Conservation (phyloP, 2,113 vertebrate genomes). For the Scolopax mira region DNA sequence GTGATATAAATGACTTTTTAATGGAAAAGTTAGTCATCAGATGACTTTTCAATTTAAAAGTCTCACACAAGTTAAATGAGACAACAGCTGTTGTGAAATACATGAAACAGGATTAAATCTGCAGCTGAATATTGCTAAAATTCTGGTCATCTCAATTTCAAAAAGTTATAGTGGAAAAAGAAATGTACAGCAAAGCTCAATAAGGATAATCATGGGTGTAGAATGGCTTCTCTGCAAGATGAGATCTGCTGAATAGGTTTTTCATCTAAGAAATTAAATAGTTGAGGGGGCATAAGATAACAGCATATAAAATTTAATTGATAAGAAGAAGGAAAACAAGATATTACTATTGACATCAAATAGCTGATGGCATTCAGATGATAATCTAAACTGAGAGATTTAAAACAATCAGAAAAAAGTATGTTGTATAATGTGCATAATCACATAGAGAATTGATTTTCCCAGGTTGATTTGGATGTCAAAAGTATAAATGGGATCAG, state of each 20-base stretch:
- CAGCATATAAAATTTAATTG: background rate
- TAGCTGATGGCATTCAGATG: background rate
- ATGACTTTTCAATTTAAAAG: slow-evolving; percentile 5
- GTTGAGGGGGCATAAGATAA: background rate
- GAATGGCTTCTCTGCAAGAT: background rate
- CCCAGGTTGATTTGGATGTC: background rate
- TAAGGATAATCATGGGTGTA: background rate
- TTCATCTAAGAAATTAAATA: background rate
- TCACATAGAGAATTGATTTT: background rate
- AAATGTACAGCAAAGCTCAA: background rate
- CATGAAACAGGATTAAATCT: background rate
- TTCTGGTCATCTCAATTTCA: background rate
- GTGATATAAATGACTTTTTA: background rate
- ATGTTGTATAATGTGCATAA: background rate
- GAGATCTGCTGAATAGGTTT: background rate
- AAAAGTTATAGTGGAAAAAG: background rate
- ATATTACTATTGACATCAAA: background rate
- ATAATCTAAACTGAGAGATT: background rate
- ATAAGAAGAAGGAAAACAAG: background rate
- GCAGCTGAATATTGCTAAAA: background rate
- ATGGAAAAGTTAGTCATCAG: background rate
- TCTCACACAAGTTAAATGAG: background rate
- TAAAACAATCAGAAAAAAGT: background rate
- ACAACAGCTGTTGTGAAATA: background rate
- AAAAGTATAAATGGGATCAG: background rate